Evolutionary conservation across 2,113 vertebrate genomes (phyloP).

Genomic region (Hippolais icterina): DNA sequence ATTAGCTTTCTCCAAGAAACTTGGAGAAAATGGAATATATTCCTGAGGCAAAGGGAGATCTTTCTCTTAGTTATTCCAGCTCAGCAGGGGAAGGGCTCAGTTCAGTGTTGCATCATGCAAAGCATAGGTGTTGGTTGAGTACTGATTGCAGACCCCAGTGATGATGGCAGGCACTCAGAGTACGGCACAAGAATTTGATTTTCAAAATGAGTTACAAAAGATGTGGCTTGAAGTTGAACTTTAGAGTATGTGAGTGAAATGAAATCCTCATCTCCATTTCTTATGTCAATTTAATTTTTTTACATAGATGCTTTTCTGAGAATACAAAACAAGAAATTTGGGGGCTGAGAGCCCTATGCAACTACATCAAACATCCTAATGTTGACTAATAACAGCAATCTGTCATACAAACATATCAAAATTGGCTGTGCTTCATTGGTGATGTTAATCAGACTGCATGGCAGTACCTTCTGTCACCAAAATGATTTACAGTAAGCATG

Average conservation of each 20-base stretch:
- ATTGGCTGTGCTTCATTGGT: slow-evolving; percentile 60
- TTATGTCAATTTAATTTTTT: background rate
- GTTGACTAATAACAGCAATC: slow-evolving; percentile 64
- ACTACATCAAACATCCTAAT: slow-evolving; percentile 24
- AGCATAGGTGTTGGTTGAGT: background rate
- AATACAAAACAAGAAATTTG: background rate
- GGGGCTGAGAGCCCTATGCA: background rate
- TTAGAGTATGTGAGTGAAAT: background rate
- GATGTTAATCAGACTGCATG: slow-evolving; percentile 55
- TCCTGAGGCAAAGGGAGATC: background rate
- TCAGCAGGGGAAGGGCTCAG: background rate
- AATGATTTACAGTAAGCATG: slow-evolving; percentile 49
- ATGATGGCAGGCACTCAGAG: background rate
- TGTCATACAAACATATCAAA: slow-evolving; percentile 59
- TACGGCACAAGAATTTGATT: background rate
- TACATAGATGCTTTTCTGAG: background rate
- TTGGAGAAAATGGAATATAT: background rate
- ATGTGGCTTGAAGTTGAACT: background rate
- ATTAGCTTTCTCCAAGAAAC: background rate
- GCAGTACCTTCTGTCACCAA: slow-evolving; percentile 60
- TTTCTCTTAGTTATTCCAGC: background rate
- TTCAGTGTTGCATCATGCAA: background rate
- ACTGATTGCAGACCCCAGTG: background rate
- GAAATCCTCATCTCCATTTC: background rate
- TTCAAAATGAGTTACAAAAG: background rate